Evolutionary conservation across 2,888 invertebrate species (phyloP), one percentile per base, ranked within the genome.

Genomic region (Notodonta ziczac): DNA sequence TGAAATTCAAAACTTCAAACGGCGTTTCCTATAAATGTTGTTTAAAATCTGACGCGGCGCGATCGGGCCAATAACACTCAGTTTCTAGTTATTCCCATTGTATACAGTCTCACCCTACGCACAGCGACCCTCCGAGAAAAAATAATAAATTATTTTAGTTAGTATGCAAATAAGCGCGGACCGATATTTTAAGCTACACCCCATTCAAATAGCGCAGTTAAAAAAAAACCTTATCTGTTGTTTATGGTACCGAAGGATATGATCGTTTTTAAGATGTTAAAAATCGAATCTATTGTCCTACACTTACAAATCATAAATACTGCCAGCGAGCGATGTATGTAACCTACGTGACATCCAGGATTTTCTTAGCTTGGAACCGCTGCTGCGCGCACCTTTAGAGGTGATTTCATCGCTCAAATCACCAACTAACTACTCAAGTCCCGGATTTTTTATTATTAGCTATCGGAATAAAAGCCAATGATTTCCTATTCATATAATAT

Each of bases 121-220:
- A 74, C 61, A 57, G 82, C 87, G 83, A 86, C 92, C 93, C 92
- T 92, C 87, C 82, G 87, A 86, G 86, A 89, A 93, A 93, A 92
- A 92, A 93, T 93, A 93, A 93, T 93, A 93, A 93, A 93, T 93
- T 93, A 93, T 93, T 93, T 93, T 93, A 93, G 93, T 93, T 93
- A 93, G 92, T 93, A 93, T 93, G 93, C 93, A 93, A 93, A 93
- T 93, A 91, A 90, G 91, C 80, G 74, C 78, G 83, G 87, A 80
- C 90, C 89, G 90, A 93, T 91, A 90, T 92, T 91, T 90, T 90
- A 89, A 89, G 87, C 85, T 85, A 90, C 91, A 91, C 92, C 93
- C 93, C 90, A 91, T 89, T 85, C 88, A 88, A 80, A 82, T 79
- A 83, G 82, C 81, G 81, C 80, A 72, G 77, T 86, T 39, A 82